phyloP scores from a whole-genome alignment of 2,888 invertebrate species.

The Diloba caeruleocephala region DNA sequence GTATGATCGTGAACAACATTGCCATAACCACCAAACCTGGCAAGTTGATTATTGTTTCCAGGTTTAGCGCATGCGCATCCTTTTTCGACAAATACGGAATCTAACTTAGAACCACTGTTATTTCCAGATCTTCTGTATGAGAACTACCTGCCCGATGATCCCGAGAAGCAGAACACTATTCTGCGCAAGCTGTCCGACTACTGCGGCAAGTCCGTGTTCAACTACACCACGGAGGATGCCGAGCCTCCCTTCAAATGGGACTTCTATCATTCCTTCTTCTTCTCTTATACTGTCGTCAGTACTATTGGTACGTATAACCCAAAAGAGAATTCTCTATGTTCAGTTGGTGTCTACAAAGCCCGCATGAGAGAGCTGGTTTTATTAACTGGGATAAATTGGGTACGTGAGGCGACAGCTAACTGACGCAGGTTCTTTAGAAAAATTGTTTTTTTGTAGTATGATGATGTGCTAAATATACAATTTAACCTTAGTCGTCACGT shows the following conservation, averaged over 20 bases:
- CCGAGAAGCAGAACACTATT: conserved; percentile 88
- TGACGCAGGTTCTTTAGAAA: too few relatives aligned
- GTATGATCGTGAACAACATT: too few relatives aligned
- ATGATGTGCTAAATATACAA: too few relatives aligned
- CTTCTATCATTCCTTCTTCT: conserved; percentile 97
- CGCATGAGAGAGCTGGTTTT: too few relatives aligned
- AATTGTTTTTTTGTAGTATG: too few relatives aligned
- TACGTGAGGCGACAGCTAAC: too few relatives aligned
- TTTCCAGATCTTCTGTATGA: conserved; percentile 90
- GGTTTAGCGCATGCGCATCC: too few relatives aligned
- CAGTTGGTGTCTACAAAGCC: too few relatives aligned
- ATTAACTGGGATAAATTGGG: too few relatives aligned
- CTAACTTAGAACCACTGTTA: background rate
- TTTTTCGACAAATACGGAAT: background rate
- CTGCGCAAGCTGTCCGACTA: conserved; percentile 91
- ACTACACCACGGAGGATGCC: conserved; percentile 90
- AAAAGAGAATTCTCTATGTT: background rate
- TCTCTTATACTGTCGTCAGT: conserved; percentile 96
- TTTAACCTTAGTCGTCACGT: too few relatives aligned
- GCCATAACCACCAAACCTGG: too few relatives aligned
- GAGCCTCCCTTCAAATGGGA: conserved; percentile 93
- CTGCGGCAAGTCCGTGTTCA: conserved; percentile 93
- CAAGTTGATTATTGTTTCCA: too few relatives aligned
- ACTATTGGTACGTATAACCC: conserved; percentile 92
- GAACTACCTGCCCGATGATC: conserved; percentile 88